Evolutionary conservation across 64 coral and sea anemone genomes (phyloP), one percentile per base, ranked within the genome.

Genomic region (Astreopora myriophthalma): DNA sequence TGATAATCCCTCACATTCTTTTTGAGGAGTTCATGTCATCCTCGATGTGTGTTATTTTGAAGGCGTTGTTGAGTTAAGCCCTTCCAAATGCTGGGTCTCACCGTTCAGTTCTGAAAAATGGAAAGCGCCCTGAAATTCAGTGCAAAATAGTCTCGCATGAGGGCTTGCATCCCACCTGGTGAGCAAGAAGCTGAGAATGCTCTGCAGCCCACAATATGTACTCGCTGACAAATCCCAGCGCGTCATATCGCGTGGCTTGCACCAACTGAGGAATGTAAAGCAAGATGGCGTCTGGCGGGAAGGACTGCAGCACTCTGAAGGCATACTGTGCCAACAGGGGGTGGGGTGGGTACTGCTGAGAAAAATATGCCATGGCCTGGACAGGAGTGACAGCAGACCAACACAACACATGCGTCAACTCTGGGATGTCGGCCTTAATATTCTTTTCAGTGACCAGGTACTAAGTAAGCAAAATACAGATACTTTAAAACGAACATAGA

Each of bases 181-280:
- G 97, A 40, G 97, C 97, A 10, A 99, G 75, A 48, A 99, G 91
- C 69, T 99, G 97, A 1, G 97, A 99, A 23, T 95, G 91, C 14
- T 70, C 75, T 1, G 97, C 94, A 12, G 97, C 97, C 97, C 97
- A 99, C 10, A 99, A 58, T 65, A 99, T 99, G 90, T 99, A 99
- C 42, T 95, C 90, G 0, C 94, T 91, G 3, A 99, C 97, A 69
- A 95, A 99, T 1, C 97, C 97, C 16, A 99, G 90, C 20, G 91
- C 78, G 74, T 99, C 97, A 42, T 95, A 99, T 24, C 97, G 80
- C 4, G 91, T 95, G 19, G 97, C 97, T 84, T 96, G 94, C 52
- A 99, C 97, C 51, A 95, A 91, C 34, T 96, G 91, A 29, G 94
- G 97, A 39, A 99, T 99, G 80, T 98, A 98, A 31, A 98, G 72